Conservation (phyloP, 2,113 vertebrate genomes). For the Podarcis raffonei region DNA sequence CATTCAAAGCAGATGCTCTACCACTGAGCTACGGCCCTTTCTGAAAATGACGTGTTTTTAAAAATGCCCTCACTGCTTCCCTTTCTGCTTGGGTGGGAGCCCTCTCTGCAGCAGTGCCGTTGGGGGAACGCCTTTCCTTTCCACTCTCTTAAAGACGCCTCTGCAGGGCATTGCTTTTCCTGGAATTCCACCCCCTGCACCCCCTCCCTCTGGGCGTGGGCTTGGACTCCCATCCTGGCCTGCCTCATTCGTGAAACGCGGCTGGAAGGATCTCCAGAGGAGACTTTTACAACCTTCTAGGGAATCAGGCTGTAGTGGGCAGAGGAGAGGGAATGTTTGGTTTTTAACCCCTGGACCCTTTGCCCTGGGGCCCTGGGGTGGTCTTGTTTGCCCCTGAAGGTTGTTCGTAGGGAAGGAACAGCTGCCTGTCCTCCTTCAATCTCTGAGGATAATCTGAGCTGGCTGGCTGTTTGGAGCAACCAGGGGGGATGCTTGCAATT, state of each 20-base stretch:
- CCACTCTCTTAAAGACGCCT: background rate
- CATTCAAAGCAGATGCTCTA: too few relatives aligned
- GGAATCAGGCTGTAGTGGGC: background rate
- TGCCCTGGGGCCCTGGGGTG: background rate
- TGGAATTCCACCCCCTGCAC: background rate
- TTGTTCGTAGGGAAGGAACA: background rate
- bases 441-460: background rate
- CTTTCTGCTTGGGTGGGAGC: background rate
- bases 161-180: too few relatives aligned
- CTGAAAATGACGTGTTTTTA: background rate
- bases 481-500: background rate
- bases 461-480: background rate
- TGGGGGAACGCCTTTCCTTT: background rate
- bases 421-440: too few relatives aligned
- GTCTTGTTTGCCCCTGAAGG: background rate
- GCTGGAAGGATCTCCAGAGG: background rate
- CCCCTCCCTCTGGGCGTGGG: background rate
- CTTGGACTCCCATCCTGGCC: constrained; percentile 3
- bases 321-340: constrained; percentile 33
- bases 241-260: background rate
- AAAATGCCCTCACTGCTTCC: background rate
- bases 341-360: background rate
- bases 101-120: too few relatives aligned
- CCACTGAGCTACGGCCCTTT: too few relatives aligned
- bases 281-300: constrained; percentile 15